phyloP scores from a whole-genome alignment of 2,113 vertebrate genomes.

The Spizaetus ornatus region DNA sequence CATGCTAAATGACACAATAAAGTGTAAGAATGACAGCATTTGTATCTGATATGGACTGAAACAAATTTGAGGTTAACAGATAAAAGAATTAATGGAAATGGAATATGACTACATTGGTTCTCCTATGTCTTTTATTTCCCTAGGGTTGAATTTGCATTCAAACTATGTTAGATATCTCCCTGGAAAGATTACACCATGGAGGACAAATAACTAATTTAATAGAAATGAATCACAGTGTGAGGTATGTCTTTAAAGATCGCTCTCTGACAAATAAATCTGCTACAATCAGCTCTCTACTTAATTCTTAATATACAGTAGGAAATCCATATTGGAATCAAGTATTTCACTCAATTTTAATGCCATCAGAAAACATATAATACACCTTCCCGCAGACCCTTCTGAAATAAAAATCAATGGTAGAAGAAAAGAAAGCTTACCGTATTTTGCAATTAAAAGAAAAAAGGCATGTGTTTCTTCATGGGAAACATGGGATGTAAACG shows the following conservation, averaged over 20 bases:
- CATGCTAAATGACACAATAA: neutral
- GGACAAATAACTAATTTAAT: conserved; percentile 32
- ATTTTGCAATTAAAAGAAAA: neutral
- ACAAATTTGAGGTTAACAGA: conserved; percentile 5
- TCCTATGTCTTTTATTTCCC: neutral
- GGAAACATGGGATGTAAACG: neutral
- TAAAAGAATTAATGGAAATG: neutral
- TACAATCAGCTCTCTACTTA: neutral
- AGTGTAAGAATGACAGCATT: neutral
- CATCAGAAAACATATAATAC: neutral
- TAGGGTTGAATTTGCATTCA: neutral
- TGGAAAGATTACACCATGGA: neutral
- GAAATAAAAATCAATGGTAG: neutral
- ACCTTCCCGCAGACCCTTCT: neutral
- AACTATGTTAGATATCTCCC: neutral
- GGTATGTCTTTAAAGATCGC: neutral
- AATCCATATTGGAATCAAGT: neutral
- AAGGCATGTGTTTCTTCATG: neutral
- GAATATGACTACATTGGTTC: neutral
- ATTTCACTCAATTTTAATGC: neutral
- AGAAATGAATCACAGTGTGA: conserved; percentile 12
- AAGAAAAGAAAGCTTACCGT: neutral
- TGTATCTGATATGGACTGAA: neutral
- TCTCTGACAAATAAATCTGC: neutral
- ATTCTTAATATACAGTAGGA: neutral